A percentile compares a stretch with the other conserved stretches of the same genome.
Conservation (phyloP, 2,888 invertebrate genomes). For the Epiperipatus broadwayi region DNA sequence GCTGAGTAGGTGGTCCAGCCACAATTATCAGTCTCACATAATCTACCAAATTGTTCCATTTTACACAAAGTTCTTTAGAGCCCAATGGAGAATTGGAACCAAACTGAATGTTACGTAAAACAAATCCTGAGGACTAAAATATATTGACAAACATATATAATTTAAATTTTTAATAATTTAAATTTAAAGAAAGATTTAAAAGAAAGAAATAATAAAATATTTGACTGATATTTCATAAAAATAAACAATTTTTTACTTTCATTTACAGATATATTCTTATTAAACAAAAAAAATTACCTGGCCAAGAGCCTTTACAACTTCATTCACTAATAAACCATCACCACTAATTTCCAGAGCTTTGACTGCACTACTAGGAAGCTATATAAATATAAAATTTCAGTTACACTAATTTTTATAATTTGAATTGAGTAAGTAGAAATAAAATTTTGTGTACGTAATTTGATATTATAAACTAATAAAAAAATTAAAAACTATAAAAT, state of each 20-base stretch:
- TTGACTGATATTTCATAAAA: too few species aligned
- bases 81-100: conserved; percentile 22
- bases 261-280: too few species aligned
- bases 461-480: conserved; percentile 1
- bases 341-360: conserved; percentile 22
- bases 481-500: background rate
- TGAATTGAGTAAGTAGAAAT: too few species aligned
- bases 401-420: too few species aligned
- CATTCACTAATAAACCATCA: conserved; percentile 18
- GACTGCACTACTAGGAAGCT: conserved; percentile 21
- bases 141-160: too few species aligned
- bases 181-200: too few species aligned
- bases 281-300: too few species aligned
- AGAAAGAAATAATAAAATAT: too few species aligned
- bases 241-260: too few species aligned
- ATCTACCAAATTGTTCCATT: conserved; percentile 22
- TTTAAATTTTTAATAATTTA: too few species aligned
- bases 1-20: conserved; percentile 23
- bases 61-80: conserved; percentile 21
- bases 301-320: conserved; percentile 17
- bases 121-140: conserved; percentile 16
- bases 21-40: conserved; percentile 22
- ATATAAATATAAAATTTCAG: conserved; percentile 16
- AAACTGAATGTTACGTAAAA: conserved; percentile 21
- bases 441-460: too few species aligned